phyloP scores from a whole-genome alignment of 2,797 vertebrate species.

The Megalops cyprinoides region DNA sequence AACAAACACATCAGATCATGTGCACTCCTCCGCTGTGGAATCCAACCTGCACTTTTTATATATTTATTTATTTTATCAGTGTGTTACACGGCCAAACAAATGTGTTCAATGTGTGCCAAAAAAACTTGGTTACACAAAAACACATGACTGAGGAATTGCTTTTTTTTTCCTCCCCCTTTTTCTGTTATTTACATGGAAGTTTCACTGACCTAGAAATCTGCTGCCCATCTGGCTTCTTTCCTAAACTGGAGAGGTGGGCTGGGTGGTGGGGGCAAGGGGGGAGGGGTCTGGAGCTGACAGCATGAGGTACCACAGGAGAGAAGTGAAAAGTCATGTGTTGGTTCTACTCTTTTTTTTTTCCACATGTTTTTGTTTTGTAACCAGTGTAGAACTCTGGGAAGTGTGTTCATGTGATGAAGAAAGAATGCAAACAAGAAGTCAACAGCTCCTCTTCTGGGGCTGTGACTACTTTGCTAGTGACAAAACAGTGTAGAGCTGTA shows the following conservation, averaged over 20 bases:
- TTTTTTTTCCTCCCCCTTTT: slow-evolving; percentile 39
- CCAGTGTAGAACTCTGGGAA: slow-evolving; percentile 27
- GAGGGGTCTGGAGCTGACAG: background rate
- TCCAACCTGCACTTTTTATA: slow-evolving; percentile 37
- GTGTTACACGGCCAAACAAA: slow-evolving; percentile 43
- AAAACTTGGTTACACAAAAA: slow-evolving; percentile 57
- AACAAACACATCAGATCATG: slow-evolving; percentile 38
- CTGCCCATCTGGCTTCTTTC: slow-evolving; percentile 60
- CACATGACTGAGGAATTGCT: slow-evolving; percentile 58
- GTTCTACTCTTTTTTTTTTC: background rate
- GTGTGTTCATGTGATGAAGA: background rate
- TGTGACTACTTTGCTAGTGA: too few relatives aligned
- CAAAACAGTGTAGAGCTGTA: too few relatives aligned
- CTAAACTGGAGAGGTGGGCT: slow-evolving; percentile 42
- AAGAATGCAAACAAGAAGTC: background rate
- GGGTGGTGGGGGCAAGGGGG: slow-evolving; percentile 11
- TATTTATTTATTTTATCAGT: slow-evolving; percentile 41
- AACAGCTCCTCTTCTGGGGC: too few relatives aligned
- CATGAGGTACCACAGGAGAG: slow-evolving; percentile 30
- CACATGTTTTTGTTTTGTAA: slow-evolving; percentile 40
- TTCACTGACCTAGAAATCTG: slow-evolving; percentile 72
- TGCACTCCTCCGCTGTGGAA: slow-evolving; percentile 32
- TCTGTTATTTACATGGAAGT: slow-evolving; percentile 53
- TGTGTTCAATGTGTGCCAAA: slow-evolving; percentile 50
- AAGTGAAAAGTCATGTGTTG: slow-evolving; percentile 41